A percentile compares a stretch with the other conserved stretches of the same genome.
Evolutionary conservation across 2,113 vertebrate species (phyloP).

Genomic region (Beaufortia kweichowensis): DNA sequence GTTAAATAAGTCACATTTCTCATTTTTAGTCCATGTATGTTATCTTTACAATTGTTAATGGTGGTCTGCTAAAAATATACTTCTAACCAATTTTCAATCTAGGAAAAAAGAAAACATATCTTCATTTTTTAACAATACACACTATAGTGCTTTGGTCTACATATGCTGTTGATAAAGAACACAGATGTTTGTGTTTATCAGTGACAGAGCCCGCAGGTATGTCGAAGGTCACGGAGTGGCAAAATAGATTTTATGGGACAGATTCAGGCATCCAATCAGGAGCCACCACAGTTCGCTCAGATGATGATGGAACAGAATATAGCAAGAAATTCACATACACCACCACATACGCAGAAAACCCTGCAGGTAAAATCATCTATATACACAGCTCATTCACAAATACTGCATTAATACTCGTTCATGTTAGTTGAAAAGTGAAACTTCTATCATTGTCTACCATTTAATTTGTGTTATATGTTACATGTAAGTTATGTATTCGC

Average conservation of each 20-base stretch:
- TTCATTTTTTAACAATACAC: too few relatives aligned
- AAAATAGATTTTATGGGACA: conserved; percentile 77
- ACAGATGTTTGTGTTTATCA: conserved; percentile 39
- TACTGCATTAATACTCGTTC: too few relatives aligned
- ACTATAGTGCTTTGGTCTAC: background rate
- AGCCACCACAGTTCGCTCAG: conserved; percentile 83
- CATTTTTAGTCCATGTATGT: too few relatives aligned
- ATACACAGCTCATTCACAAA: background rate
- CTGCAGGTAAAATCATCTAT: conserved; percentile 57
- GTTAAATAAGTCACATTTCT: too few relatives aligned
- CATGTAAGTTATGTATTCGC: too few relatives aligned
- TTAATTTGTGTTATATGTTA: background rate
- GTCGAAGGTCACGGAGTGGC: conserved; percentile 88
- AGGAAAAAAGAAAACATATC: too few relatives aligned
- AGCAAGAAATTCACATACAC: conserved; percentile 81
- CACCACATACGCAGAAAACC: conserved; percentile 71
- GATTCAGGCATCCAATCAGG: conserved; percentile 95
- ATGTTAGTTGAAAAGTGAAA: background rate
- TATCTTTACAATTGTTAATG: too few relatives aligned
- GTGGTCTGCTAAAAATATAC: too few relatives aligned
- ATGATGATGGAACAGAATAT: conserved; percentile 74
- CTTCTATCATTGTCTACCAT: background rate
- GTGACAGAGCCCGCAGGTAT: conserved; percentile 64
- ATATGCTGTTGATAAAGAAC: background rate
- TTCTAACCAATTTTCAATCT: too few relatives aligned